Conservation (phyloP, 2,888 invertebrate species). For the Diarsia brunnea region DNA sequence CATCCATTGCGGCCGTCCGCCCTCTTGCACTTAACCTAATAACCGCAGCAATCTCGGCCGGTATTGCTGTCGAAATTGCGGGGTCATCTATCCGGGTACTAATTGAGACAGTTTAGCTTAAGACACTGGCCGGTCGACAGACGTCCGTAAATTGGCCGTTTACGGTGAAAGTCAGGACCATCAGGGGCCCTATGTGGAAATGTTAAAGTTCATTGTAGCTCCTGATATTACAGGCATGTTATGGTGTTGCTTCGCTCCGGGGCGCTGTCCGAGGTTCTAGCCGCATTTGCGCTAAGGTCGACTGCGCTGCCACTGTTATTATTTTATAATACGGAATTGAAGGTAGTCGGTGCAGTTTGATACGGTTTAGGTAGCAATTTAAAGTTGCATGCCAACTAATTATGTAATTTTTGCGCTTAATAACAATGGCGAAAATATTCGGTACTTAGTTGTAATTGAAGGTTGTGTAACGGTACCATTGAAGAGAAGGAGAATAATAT, state of each 20-base stretch:
- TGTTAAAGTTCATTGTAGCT: slow-evolving; percentile 87
- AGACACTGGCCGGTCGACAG: slow-evolving; percentile 87
- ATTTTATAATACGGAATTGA: slow-evolving; percentile 54
- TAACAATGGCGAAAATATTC: slow-evolving; percentile 35
- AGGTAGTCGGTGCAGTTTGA: slow-evolving; percentile 64
- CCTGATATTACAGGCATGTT: slow-evolving; percentile 85
- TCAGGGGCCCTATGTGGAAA: slow-evolving; percentile 84
- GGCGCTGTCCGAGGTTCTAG: slow-evolving; percentile 76
- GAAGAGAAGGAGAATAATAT: slow-evolving; percentile 5
- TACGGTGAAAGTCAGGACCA: slow-evolving; percentile 87
- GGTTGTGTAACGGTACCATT: slow-evolving; percentile 30
- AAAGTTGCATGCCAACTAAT: slow-evolving; percentile 42
- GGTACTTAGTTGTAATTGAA: slow-evolving; percentile 42
- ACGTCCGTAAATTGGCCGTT: slow-evolving; percentile 88
- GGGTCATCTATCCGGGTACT: slow-evolving; percentile 88
- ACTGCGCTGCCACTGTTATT: slow-evolving; percentile 44
- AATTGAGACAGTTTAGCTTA: slow-evolving; percentile 90
- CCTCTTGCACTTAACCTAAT: slow-evolving; percentile 84
- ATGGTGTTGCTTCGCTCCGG: slow-evolving; percentile 81
- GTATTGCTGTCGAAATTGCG: slow-evolving; percentile 85
- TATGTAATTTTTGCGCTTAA: slow-evolving; percentile 57
- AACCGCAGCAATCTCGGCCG: slow-evolving; percentile 81
- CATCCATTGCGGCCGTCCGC: slow-evolving; percentile 71
- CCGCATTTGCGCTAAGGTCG: slow-evolving; percentile 71
- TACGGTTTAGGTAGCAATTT: slow-evolving; percentile 55